Evolutionary conservation across 2,888 invertebrate species (phyloP), one percentile per base, ranked within the genome.

Genomic region (Pemphredon lugubris): DNA sequence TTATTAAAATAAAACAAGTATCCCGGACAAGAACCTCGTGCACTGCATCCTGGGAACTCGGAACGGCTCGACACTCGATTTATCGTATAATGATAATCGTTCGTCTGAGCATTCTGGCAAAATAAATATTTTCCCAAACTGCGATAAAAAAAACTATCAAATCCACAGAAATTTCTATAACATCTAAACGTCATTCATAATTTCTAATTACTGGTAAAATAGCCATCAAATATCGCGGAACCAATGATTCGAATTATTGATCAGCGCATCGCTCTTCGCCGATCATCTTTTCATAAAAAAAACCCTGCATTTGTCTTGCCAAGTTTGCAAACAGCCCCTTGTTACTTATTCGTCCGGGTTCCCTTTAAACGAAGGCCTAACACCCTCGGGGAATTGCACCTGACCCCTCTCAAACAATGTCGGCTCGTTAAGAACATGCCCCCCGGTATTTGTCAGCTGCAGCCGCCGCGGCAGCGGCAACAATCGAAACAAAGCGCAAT

Each of bases 401-500:
- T 42, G 64, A 70, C 37, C 66, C 23, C 42, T 63, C 70, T 66
- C 61, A 72, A 81, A 85, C 84, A 84, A 85, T 83, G 79, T 82
- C 73, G 26, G 65, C 84, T 85, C 82, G 82, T 85, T 85, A 85
- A 58, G 73, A 51, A 71, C 50, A 40, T 30, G 58, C 57, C 34
- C 45, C 54, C 48, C 61, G 63, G 59, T 75, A 55, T 74, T 67
- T 72, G 77, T 75, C 75, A 79, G 70, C 59, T 58, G 61, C 73
- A 71, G 53, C 65, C 16, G 61, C 45, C 34, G 40, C 53, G 18
- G 64, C 54, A 54, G 63, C 59, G 54, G 45, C 54, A 67, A 73
- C 69, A 73, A 67, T 79, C 60, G 67, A 73, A 75, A 85, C 79
- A 84, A 84, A 83, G 82, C 73, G 77, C 75, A 77, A 85, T 84